Conservation (phyloP, 2,888 invertebrate genomes). For the Clusia tigrina region DNA sequence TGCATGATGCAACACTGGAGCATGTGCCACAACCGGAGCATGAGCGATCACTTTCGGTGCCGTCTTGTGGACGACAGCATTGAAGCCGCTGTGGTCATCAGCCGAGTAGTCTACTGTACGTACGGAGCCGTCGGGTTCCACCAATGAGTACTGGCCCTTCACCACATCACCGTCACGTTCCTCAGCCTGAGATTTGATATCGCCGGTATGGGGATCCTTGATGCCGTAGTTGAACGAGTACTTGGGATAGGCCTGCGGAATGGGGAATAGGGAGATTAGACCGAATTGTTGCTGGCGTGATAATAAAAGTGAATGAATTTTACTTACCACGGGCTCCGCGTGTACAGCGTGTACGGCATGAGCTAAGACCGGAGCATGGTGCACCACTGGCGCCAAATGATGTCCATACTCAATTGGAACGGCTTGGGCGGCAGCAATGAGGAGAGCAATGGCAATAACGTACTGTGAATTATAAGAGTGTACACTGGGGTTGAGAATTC, state of each 20-base stretch:
- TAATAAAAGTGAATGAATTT: too few species aligned
- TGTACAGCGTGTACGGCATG: constrained; percentile 59
- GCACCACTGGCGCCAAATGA: constrained; percentile 50
- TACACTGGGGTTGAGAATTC: too few species aligned
- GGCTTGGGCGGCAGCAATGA: constrained; percentile 60
- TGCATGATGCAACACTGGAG: constrained; percentile 64
- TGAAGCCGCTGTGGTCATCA: constrained; percentile 76
- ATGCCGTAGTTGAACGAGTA: constrained; percentile 77
- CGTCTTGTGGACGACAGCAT: constrained; percentile 73
- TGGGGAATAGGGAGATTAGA: too few species aligned
- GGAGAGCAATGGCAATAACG: constrained; percentile 60
- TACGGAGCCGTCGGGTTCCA: constrained; percentile 66
- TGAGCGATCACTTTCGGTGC: too few species aligned
- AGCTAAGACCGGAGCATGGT: constrained; percentile 53
- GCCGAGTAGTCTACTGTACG: constrained; percentile 73
- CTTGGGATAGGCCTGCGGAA: constrained; percentile 73
- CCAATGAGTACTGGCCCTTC: constrained; percentile 68
- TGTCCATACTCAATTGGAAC: constrained; percentile 63
- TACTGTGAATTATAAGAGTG: too few species aligned
- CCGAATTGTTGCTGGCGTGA: too few species aligned
- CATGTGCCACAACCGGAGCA: constrained; percentile 52
- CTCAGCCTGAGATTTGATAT: constrained; percentile 75
- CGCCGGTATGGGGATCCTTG: constrained; percentile 76
- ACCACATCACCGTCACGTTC: constrained; percentile 77
- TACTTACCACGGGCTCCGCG: constrained; percentile 58